phyloP scores from a whole-genome alignment of 2,113 vertebrate genomes.

The Dromiciops gliroides region DNA sequence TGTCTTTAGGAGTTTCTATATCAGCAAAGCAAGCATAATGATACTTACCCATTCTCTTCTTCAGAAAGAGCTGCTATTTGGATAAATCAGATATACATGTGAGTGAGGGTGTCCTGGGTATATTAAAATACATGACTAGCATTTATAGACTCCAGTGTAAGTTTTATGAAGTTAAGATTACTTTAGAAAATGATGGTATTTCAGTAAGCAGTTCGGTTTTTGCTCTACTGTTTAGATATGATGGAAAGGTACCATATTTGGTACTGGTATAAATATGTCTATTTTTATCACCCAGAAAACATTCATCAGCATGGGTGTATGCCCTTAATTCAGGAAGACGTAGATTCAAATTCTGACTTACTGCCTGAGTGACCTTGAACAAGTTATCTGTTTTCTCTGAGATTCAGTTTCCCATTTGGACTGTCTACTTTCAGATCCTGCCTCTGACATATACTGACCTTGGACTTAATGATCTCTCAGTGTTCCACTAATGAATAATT shows the following conservation, averaged over 20 bases:
- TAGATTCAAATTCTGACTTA: neutral
- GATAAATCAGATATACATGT: neutral
- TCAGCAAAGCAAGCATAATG: neutral
- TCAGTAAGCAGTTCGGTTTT: neutral
- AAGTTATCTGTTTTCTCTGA: neutral
- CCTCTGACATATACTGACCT: neutral
- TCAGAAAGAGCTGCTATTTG: neutral
- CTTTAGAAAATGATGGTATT: neutral
- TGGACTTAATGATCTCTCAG: neutral
- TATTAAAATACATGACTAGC: neutral
- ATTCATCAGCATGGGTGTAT: neutral
- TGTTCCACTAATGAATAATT: neutral
- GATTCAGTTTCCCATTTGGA: neutral
- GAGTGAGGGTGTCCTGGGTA: neutral
- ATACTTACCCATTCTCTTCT: neutral
- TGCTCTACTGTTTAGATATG: neutral
- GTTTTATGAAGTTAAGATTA: constrained; percentile 19
- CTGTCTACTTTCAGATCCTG: no score
- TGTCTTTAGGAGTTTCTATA: neutral
- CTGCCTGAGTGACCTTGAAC: neutral
- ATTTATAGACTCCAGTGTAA: neutral
- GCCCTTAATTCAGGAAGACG: neutral
- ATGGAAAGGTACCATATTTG: neutral
- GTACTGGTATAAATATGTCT: neutral
- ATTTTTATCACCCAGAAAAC: neutral